Evolutionary conservation across 2,113 vertebrate genomes (phyloP).

Genomic region (Leiothrix lutea): DNA sequence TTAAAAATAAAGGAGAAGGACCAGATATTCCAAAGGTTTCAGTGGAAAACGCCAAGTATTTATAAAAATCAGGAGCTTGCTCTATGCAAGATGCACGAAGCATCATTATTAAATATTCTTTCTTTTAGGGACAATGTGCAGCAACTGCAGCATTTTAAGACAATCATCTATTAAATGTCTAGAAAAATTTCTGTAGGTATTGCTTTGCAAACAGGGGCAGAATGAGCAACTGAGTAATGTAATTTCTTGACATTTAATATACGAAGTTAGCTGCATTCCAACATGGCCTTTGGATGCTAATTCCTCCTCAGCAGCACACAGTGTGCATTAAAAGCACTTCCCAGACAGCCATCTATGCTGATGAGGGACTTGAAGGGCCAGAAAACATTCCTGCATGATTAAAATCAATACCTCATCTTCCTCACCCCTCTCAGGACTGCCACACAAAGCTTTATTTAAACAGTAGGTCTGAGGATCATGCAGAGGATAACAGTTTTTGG

Average conservation of each 20-base stretch:
- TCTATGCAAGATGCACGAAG: background rate
- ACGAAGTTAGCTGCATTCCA: background rate
- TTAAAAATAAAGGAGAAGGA: background rate
- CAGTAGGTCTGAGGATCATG: background rate
- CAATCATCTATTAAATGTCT: background rate
- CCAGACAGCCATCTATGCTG: background rate
- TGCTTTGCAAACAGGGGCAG: background rate
- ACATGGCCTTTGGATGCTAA: background rate
- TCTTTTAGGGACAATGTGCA: background rate
- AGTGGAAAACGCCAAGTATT: background rate
- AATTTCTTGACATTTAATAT: background rate
- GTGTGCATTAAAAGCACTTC: background rate
- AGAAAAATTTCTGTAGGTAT: background rate
- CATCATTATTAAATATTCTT: background rate
- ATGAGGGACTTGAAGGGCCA: background rate
- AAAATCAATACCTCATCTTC: background rate
- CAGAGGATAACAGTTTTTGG: background rate
- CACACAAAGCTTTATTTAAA: background rate
- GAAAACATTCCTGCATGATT: background rate
- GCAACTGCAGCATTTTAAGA: background rate
- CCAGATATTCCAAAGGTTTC: background rate
- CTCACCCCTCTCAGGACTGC: background rate
- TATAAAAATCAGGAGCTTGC: background rate
- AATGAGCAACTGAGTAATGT: background rate
- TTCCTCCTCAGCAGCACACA: background rate